Evolutionary conservation across 2,113 vertebrate species (phyloP).

Genomic region (Urocitellus parryii): DNA sequence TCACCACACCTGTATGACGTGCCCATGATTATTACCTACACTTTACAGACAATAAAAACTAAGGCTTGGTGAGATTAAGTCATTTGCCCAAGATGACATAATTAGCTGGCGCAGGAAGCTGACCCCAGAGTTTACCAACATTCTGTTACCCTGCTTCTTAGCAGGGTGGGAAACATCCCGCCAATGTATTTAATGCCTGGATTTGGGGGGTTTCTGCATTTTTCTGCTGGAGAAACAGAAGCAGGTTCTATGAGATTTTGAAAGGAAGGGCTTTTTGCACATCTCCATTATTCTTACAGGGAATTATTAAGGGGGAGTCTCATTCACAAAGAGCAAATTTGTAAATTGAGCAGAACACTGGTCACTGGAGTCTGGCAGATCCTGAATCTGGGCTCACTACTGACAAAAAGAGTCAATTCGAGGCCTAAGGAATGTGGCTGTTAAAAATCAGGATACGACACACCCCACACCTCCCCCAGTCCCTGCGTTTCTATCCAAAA

Average conservation of each 20-base stretch:
- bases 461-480: background rate
- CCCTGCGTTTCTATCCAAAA: constrained; percentile 5
- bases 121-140: background rate
- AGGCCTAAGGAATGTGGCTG: background rate
- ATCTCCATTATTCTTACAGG: background rate
- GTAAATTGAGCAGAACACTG: background rate
- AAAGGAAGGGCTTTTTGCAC: constrained; percentile 20
- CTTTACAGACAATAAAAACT: constrained; percentile 10
- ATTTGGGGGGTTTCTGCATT: background rate
- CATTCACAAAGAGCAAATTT: background rate
- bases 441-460: background rate
- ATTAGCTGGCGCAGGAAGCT: background rate
- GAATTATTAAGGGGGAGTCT: background rate
- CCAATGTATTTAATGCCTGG: background rate
- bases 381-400: background rate
- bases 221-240: background rate
- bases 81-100: background rate
- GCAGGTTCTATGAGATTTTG: background rate
- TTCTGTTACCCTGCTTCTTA: background rate
- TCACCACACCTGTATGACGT: background rate
- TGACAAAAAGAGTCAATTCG: background rate
- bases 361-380: background rate
- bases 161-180: background rate
- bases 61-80: background rate
- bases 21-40: background rate